These are phyloP conservation scores for Peromyscus eremicus DNA, from an alignment of 2,797 vertebrate genomes.

Conservation along the genomic window DNA sequence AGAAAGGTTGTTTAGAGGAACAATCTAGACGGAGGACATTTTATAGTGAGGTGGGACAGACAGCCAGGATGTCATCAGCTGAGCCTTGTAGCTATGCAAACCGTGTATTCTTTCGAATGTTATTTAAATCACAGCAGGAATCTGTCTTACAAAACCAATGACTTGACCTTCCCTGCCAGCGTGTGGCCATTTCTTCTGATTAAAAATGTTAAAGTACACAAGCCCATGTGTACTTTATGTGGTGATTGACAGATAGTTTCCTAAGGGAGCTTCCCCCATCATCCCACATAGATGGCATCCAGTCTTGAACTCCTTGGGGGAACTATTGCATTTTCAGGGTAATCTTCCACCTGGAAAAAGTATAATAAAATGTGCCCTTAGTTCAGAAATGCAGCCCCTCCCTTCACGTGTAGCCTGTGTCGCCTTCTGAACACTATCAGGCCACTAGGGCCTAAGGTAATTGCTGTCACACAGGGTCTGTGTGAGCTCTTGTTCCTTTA, in stretches of 20 bases:
- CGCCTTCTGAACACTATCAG: not conserved
- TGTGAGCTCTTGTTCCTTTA: not conserved
- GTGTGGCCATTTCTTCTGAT: not conserved
- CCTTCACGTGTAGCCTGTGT: not conserved
- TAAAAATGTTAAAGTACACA: not conserved
- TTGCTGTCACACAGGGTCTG: not conserved
- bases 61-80: not conserved
- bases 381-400: not conserved
- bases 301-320: not conserved
- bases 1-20: not conserved
- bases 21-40: not conserved
- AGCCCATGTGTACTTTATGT: fast-evolving
- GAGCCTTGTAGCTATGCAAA: no score
- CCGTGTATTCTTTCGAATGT: not conserved
- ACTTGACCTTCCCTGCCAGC: not conserved
- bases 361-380: not conserved
- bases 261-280: not conserved
- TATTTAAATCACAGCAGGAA: not conserved
- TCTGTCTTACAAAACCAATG: not conserved
- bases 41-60: not conserved
- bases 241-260: not conserved
- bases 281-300: not conserved
- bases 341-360: not conserved
- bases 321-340: not conserved
- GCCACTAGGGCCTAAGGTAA: no score